phyloP scores from a whole-genome alignment of 2,113 vertebrate genomes.

The Saguinus imperator region DNA sequence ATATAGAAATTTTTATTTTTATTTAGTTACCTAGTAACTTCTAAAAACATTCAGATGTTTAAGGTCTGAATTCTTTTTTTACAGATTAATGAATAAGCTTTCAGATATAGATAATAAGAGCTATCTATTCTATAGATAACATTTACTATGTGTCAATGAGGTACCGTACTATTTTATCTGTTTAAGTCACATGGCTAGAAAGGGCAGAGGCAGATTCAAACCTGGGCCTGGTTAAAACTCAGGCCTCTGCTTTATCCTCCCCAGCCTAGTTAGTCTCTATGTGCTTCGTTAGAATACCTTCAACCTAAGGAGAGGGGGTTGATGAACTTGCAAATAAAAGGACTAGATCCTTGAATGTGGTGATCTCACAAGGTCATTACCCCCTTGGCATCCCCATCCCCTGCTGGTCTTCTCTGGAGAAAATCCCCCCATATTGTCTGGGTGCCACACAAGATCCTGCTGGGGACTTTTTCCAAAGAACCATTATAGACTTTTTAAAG shows the following conservation, averaged over 20 bases:
- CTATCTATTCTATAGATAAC: not conserved
- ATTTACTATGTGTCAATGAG: not conserved
- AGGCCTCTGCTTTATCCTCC: not conserved
- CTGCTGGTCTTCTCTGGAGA: not conserved
- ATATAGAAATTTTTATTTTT: slow-evolving; percentile 44
- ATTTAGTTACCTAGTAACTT: slow-evolving; percentile 55
- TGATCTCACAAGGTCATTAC: not conserved
- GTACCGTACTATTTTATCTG: not conserved
- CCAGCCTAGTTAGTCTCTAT: not conserved
- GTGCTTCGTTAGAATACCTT: not conserved
- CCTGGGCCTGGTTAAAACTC: not conserved
- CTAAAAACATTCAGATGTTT: slow-evolving; percentile 54
- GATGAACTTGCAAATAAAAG: not conserved
- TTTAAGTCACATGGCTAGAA: not conserved
- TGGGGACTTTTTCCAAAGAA: slow-evolving; percentile 35
- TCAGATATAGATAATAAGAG: slow-evolving; percentile 13
- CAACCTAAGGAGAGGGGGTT: not conserved
- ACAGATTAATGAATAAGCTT: slow-evolving; percentile 21
- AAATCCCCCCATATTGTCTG: not conserved
- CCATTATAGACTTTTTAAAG: slow-evolving; percentile 31
- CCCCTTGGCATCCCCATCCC: not conserved
- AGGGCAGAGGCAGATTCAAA: not conserved
- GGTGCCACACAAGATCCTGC: not conserved
- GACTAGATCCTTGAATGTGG: not conserved
- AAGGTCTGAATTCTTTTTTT: slow-evolving; percentile 50